Evolutionary conservation across 2,113 vertebrate species (phyloP).

Genomic region (Thryonomys swinderianus): DNA sequence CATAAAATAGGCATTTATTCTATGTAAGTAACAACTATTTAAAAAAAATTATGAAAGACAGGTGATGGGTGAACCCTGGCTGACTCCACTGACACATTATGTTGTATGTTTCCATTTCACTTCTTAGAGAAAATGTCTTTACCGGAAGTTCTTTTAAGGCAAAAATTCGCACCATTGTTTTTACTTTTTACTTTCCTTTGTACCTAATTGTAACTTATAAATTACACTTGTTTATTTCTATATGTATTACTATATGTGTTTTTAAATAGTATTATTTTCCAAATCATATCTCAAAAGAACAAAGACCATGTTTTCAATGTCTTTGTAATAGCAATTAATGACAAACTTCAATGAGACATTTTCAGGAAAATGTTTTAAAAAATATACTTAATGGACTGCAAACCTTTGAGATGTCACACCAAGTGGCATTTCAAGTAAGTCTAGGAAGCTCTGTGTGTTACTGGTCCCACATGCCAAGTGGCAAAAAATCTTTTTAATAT

Average conservation of each 20-base stretch:
- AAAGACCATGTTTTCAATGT: neutral
- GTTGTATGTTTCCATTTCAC: neutral
- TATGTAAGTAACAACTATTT: neutral
- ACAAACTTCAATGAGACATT: neutral
- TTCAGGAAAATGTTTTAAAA: neutral
- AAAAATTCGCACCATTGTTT: neutral
- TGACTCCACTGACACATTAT: neutral
- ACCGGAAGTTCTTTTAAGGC: neutral
- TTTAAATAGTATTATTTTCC: neutral
- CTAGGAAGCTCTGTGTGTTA: neutral
- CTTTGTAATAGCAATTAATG: neutral
- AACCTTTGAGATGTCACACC: neutral
- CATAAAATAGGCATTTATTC: neutral
- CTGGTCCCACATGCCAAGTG: neutral
- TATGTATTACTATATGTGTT: neutral
- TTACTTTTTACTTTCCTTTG: neutral
- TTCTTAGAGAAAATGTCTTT: neutral
- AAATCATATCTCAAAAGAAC: neutral
- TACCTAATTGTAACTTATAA: neutral
- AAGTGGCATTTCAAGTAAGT: neutral
- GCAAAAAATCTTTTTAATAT: neutral
- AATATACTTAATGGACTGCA: neutral
- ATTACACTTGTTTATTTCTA: neutral
- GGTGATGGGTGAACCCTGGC: accelerated
- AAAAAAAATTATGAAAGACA: neutral